phyloP scores from a whole-genome alignment of 1,140 invertebrate genomes.

The Agrypnia vestita region DNA sequence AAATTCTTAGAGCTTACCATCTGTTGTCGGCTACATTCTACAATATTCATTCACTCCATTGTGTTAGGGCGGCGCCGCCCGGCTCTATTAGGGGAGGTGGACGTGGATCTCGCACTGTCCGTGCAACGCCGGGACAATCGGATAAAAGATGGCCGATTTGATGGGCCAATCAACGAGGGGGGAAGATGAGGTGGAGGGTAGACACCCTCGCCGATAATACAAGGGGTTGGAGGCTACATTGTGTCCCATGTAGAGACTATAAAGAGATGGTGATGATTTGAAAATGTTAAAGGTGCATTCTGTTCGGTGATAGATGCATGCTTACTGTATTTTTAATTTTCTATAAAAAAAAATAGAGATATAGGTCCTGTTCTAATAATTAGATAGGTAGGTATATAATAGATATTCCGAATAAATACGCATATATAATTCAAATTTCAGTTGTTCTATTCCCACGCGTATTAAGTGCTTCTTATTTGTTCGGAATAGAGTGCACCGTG shows the following conservation, averaged over 20 bases:
- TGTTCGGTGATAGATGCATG: not conserved
- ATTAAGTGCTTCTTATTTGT: too few relatives aligned
- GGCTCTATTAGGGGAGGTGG: not conserved
- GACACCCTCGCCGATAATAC: constrained; percentile 18
- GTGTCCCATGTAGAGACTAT: constrained; percentile 11
- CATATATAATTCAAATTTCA: too few relatives aligned
- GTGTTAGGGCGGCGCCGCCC: not conserved
- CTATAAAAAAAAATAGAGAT: too few relatives aligned
- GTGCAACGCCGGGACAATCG: constrained; percentile 46
- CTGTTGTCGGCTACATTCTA: constrained; percentile 8
- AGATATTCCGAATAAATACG: too few relatives aligned
- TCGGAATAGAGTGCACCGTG: too few relatives aligned
- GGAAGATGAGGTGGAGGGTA: not conserved
- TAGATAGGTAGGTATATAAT: too few relatives aligned
- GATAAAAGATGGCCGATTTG: constrained; percentile 62
- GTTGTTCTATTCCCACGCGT: too few relatives aligned
- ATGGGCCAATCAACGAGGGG: constrained; percentile 60
- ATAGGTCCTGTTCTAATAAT: too few relatives aligned
- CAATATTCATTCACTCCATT: constrained; percentile 25
- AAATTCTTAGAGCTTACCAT: not conserved
- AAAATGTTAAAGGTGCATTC: not conserved
- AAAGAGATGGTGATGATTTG: constrained; percentile 20
- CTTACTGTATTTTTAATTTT: too few relatives aligned
- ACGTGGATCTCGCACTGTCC: constrained; percentile 14
- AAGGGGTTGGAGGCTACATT: constrained; percentile 27